Evolutionary conservation across 2,113 vertebrate species (phyloP), one percentile per base, ranked within the genome.

Genomic region (Eulemur rufifrons): DNA sequence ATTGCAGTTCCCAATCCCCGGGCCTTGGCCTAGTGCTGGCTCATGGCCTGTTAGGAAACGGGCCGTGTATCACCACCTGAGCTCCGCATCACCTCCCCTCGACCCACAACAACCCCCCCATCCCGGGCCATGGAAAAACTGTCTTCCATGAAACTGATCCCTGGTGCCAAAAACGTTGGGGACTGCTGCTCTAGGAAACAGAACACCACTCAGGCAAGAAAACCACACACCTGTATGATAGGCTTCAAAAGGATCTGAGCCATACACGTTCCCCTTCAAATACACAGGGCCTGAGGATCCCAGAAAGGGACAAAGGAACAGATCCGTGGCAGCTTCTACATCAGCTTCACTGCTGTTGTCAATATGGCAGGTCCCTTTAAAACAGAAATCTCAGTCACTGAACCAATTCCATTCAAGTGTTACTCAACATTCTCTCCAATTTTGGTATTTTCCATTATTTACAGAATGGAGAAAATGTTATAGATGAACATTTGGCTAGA

Each of bases 281-380:
- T 99, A 99, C 52, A 98, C 95, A 5, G 99, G 99, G n/a, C 99
- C 98, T 0, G 99, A 96, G 8, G 99, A 98, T 2, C 99, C 99
- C 97, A 99, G 96, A 76, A 99, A 99, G 71, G 99, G 99, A 97
- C 99, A 99, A 0, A 99, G 98, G 78, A 99, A 98, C 0, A 99
- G 99, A 93, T 99, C 99, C 0, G 99, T 97, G 76, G 98, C 98
- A 17, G 98, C 99, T 88, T 99, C 99, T 97, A 99, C 80, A 27
- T 99, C 99, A 0, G 98, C 97, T 94, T 99, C 99, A 92, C 99
- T 99, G 97, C 99, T 98, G 12, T 98, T 99, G 92, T 99, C 99
- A 90, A 99, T 92, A 69, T 99, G 99, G 89, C 98, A 99, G 85
- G 99, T 97, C 56, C 99, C 99, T 99, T 97, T 81, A 96, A 91